A percentile compares a stretch with the other conserved stretches of the same genome.
Conservation (phyloP, 1,140 invertebrate species). For the Diprion similis region DNA sequence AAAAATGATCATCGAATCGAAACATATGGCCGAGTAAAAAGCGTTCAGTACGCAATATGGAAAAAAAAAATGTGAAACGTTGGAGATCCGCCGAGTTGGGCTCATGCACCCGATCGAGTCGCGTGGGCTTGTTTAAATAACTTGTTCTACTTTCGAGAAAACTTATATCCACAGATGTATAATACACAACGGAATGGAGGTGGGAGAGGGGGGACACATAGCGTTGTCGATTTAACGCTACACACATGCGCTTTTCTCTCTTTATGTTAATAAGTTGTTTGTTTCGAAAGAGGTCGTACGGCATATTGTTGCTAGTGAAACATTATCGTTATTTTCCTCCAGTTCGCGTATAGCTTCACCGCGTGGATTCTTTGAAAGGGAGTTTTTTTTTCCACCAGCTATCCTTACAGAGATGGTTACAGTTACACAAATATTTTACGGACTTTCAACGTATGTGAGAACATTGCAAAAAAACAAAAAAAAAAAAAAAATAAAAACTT, state of each 20-base stretch:
- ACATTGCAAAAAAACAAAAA: too few species aligned
- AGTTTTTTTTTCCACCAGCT: too few species aligned
- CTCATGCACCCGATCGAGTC: not conserved
- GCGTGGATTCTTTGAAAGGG: too few species aligned
- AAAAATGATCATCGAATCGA: not conserved
- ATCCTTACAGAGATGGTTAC: too few species aligned
- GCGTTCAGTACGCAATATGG: not conserved
- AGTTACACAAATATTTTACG: too few species aligned
- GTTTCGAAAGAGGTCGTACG: not conserved
- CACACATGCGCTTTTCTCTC: not conserved
- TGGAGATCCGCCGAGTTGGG: not conserved
- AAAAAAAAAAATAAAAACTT: too few species aligned
- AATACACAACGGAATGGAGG: not conserved
- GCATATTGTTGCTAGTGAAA: not conserved
- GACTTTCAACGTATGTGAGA: too few species aligned
- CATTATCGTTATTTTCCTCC: not conserved
- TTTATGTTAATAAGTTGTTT: slow-evolving; percentile 6
- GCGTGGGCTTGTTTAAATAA: not conserved
- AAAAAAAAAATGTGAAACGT: not conserved
- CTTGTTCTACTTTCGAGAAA: slow-evolving; percentile 1
- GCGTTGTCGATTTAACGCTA: not conserved
- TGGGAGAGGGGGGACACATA: not conserved
- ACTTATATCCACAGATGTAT: not conserved
- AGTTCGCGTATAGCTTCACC: not conserved
- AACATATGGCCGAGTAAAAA: not conserved